Evolutionary conservation across 2,113 vertebrate genomes (phyloP), one percentile per base, ranked within the genome.

Genomic region (Potamarius usumacintae): DNA sequence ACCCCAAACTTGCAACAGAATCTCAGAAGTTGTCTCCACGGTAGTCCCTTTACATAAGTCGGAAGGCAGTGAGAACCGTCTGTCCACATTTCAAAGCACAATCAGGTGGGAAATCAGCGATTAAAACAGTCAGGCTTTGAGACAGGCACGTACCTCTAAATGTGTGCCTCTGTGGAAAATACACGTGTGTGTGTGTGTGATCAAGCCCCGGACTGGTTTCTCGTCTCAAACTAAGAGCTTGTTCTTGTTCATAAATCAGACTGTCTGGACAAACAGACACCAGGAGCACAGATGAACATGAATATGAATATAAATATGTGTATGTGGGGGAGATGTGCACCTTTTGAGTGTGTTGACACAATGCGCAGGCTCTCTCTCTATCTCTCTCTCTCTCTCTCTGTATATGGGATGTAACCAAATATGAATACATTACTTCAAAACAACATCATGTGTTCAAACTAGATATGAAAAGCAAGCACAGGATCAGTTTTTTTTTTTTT

Each of bases 1-100:
- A 48, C 42, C 71, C 71, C 18, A n/a, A 57, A 80, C 57, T 55
- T 57, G 57, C 53, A 9, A 57, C 0, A 1, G 57, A 80, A 80
- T 80, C n/a, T 80, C 77, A 30, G 22, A 77, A 53, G 52, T 27
- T 30, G 25, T 79, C 2, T 79, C 94, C 91, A 0, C 95, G 93
- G 60, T 83, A 87, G 83, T 95, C 93, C 1, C 83, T 91, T 92
- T 96, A 95, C 84, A 91, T 92, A 89, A 93, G 89, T 74, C 85
- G 92, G 92, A 96, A 96, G 63, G 93, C 94, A 22, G 94, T 86
- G 89, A 93, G 95, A 50, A 91, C 85, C 87, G 95, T 92, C 96
- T 96, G 89, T 55, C 67, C 89, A 91, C 76, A 85, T 88, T 90
- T 78, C 55, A 80, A 91, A 85, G 86, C 85, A 18, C 77, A 62